A percentile compares a stretch with the other conserved stretches of the same genome.
Conservation (phyloP, 2,113 vertebrate genomes). For the Scatophagus argus region DNA sequence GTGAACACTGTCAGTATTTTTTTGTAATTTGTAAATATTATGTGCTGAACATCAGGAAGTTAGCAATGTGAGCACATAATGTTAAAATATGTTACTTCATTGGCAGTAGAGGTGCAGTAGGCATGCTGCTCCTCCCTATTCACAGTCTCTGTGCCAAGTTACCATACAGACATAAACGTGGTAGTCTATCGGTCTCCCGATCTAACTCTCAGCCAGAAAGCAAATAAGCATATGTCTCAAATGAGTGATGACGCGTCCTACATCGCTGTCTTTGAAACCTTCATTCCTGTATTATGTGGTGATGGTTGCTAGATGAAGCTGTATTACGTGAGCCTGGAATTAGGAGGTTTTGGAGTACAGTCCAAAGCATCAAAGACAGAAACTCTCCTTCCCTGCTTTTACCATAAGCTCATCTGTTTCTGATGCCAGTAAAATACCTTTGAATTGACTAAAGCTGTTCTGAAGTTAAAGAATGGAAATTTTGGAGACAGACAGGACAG, state of each 20-base stretch:
- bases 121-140: too few species aligned
- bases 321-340: constrained; percentile 5
- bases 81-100: too few species aligned
- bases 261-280: neutral
- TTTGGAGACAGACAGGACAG: constrained; percentile 14
- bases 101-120: too few species aligned
- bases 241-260: neutral
- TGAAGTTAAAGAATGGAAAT: constrained; percentile 30
- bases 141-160: neutral
- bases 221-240: neutral
- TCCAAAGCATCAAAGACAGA: neutral
- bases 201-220: neutral
- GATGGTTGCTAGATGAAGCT: neutral
- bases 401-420: neutral
- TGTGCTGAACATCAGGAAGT: too few species aligned
- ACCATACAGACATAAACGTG: too few species aligned
- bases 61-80: too few species aligned
- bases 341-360: neutral
- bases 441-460: constrained; percentile 15
- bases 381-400: neutral
- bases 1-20: neutral
- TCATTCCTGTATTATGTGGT: neutral
- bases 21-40: too few species aligned
- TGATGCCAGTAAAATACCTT: constrained; percentile 28
- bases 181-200: neutral